Conservation (phyloP, 2,797 vertebrate species). For the Salarias fasciatus region DNA sequence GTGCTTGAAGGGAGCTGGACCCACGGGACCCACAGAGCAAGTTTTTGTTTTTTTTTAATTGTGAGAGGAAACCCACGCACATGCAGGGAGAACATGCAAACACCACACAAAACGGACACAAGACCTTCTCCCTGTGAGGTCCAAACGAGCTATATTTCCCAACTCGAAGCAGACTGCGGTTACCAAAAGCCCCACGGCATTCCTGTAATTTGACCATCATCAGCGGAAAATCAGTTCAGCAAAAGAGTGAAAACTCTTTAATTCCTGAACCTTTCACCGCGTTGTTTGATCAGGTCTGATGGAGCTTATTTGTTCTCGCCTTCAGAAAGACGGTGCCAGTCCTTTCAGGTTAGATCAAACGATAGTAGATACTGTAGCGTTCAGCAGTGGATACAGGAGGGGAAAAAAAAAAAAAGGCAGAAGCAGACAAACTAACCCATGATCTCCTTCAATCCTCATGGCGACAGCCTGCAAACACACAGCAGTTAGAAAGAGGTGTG, state of each 20-base stretch:
- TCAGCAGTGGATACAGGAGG: constrained; percentile 2
- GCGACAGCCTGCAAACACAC: constrained; percentile 29
- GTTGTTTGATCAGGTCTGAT: constrained; percentile 36
- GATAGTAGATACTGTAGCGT: constrained; percentile 6
- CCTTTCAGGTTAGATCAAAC: constrained; percentile 52
- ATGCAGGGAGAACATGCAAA: too few relatives aligned
- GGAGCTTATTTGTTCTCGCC: constrained; percentile 32
- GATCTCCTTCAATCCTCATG: constrained; percentile 17
- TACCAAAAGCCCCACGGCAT: not conserved
- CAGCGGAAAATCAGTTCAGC: not conserved
- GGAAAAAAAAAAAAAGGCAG: not conserved
- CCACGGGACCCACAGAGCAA: too few relatives aligned
- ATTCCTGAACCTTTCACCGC: constrained; percentile 8
- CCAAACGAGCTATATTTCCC: not conserved
- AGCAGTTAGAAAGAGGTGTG: constrained; percentile 45
- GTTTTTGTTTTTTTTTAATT: too few relatives aligned
- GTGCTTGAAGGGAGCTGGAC: too few relatives aligned
- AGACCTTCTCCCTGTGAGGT: too few relatives aligned
- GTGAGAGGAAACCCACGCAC: too few relatives aligned
- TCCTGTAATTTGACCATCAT: not conserved
- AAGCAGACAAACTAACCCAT: constrained; percentile 6
- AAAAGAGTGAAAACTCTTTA: not conserved
- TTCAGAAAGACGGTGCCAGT: constrained; percentile 21
- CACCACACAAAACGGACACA: too few relatives aligned
- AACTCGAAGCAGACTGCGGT: not conserved